Evolutionary conservation across 2,797 vertebrate species (phyloP), one percentile per base, ranked within the genome.

Genomic region (Micromesistius poutassou): DNA sequence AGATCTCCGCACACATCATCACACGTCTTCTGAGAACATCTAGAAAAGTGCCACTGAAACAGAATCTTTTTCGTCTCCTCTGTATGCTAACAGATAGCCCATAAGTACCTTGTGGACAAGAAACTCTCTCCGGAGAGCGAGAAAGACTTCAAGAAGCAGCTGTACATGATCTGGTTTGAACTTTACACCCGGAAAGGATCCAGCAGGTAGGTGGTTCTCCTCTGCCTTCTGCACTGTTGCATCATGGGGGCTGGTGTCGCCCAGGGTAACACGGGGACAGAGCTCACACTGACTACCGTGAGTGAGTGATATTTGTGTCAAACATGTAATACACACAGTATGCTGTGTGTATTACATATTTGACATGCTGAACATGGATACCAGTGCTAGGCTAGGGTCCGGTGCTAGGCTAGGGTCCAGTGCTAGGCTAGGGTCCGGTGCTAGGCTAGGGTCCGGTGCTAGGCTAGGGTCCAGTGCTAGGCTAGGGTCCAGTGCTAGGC

Each of bases 151-250:
- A 95, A 95, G 82, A 76, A 92, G 85, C 95, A 95, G 88, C 90
- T 95, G 73, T 94, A 95, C 89, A 88, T 84, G 82, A 95, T 95
- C 85, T 95, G 95, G 95, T 95, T 95, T 87, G 93, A 94, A 77
- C 92, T 95, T 10, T 95, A 95, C 25, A 89, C 94, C 1, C 93
- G 94, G 79, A 91, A 85, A 88, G 94, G 94, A 42, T 93, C 94
- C 81, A 94, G 93, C 91, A 94, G 87, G 94, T 95, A 84, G 86
- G 93, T 89, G 3, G 55, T 4, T 19, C 46, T 19, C 19, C 19
- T 55, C 46, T 55, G 22, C 46, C 19, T 5, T 19, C 19, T 55
- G 50, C 50, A 55, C 50, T 55, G 50, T 55, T n/a, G 19, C 50
- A 55, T 55, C 50, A 22, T 55, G 50, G 50, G 50, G 16, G 16